phyloP scores from a whole-genome alignment of 2,888 invertebrate species.

The Caenorhabditis sp. region DNA sequence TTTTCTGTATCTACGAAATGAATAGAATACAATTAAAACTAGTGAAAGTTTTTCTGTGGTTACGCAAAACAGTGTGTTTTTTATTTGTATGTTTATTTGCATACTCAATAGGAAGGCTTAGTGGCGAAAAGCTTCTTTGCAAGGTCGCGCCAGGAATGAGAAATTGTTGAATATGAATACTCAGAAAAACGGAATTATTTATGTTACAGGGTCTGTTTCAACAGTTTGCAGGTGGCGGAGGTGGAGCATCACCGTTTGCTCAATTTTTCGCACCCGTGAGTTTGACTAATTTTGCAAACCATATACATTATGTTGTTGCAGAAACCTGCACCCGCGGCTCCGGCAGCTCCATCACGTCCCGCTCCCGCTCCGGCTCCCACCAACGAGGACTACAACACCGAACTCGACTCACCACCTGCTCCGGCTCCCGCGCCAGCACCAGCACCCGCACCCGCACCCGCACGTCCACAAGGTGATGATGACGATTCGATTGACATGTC shows the following conservation, averaged over 20 bases:
- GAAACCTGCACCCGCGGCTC: constrained; percentile 27
- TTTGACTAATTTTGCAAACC: not conserved
- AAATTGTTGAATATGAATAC: constrained; percentile 1
- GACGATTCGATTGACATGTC: constrained; percentile 42
- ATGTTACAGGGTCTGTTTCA: constrained; percentile 40
- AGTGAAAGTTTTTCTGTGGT: constrained; percentile 2
- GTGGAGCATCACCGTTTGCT: constrained; percentile 36
- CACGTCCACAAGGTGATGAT: constrained; percentile 30
- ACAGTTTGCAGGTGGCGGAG: constrained; percentile 48
- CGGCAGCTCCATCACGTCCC: constrained; percentile 8
- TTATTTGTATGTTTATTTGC: not conserved
- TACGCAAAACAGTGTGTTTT: constrained; percentile 11
- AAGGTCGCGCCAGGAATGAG: not conserved
- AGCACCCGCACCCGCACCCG: constrained; percentile 3
- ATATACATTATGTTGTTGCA: constrained; percentile 7
- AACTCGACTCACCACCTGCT: constrained; percentile 2
- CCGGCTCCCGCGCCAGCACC: not conserved
- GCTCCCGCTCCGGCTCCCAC: constrained; percentile 19
- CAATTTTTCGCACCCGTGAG: constrained; percentile 22
- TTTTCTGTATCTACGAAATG: constrained; percentile 6
- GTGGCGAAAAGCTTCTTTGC: not conserved
- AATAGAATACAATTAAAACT: not conserved
- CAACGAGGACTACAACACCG: constrained; percentile 36
- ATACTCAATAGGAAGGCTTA: not conserved
- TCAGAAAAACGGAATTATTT: too few relatives aligned